These are phyloP conservation scores for Gastrophryne carolinensis DNA, from an alignment of 2,797 vertebrate species.

Conservation along the genomic window DNA sequence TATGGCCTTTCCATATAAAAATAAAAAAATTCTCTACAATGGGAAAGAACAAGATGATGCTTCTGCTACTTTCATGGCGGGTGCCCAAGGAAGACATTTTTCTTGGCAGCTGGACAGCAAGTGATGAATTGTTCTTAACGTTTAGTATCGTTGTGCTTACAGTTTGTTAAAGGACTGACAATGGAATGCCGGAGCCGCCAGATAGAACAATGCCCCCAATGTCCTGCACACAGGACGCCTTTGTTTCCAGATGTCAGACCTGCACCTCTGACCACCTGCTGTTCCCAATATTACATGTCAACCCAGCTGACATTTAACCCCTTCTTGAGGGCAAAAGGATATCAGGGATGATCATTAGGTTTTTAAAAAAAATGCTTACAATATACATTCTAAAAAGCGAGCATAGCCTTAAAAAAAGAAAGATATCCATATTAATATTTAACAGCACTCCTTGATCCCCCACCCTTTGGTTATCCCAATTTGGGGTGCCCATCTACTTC, in stretches of 20 bases:
- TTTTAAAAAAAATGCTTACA: no score
- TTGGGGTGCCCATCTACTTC: no score
- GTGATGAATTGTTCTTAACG: slow-evolving; percentile 39
- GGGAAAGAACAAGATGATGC: neutral
- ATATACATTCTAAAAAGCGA: neutral
- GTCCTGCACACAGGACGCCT: slow-evolving; percentile 19
- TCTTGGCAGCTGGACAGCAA: slow-evolving; percentile 25
- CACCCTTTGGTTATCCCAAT: no score
- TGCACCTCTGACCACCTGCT: slow-evolving; percentile 40
- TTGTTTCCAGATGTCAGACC: slow-evolving; percentile 28
- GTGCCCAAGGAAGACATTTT: slow-evolving; percentile 36
- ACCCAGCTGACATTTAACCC: slow-evolving; percentile 17
- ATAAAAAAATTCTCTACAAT: no score
- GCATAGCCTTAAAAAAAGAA: neutral
- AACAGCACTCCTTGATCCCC: no score
- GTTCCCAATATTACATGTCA: slow-evolving; percentile 36
- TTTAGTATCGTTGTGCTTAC: slow-evolving; percentile 11
- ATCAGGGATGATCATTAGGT: neutral
- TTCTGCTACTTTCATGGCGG: slow-evolving; percentile 9
- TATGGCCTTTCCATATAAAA: neutral
- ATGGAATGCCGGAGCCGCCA: slow-evolving; percentile 17
- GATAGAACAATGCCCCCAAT: slow-evolving; percentile 30
- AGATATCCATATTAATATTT: neutral
- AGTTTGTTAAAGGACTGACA: slow-evolving; percentile 36
- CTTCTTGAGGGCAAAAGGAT: neutral